Base-by-base conservation (phyloP, 2,888 invertebrate species). In the Nematopogon swammerdamellus region DNA sequence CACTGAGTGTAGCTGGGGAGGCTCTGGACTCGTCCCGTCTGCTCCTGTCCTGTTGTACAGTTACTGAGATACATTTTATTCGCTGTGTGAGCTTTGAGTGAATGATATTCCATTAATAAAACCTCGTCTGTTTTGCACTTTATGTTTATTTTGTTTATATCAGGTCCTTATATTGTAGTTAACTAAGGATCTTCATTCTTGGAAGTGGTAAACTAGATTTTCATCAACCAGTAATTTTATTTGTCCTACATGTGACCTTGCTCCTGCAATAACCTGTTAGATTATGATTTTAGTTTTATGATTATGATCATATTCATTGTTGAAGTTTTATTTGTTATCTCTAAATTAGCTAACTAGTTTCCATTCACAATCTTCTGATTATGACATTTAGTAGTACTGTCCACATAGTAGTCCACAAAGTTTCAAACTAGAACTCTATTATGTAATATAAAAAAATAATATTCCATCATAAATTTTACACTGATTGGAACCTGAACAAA, bases 91-190 rank as follows among this genome's bases (percentile, higher is more conserved):
- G 44, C 19, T 6, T 44, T 44, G 44, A 10, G 8, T 59, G 56
- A 48, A 48, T 18, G 18, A 19, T 18, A 29, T 14, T 46, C 16
- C 20, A 46, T 17, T n/a, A 17, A 47, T 44, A 44, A 44, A 44
- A 25, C 25, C 30, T 30, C 17, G 18, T 19, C 19, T 19, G 19
- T 47, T 14, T 47, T 29, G 18, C 67, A 68, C 70, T 67, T 64
- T 67, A 68, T 68, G 68, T 70, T 72, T 77, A 77, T 76, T 79
- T 79, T 79, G 79, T 79, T 79, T 76, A n/a, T n/a, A 75, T 72
- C 67, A 72, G 68, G 70, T 77, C 76, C 77, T 75, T 76, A 71
- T 67, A 62, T 46, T 11, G 11, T 20, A 46, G 17, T 46, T 46
- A 16, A 17, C 29, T 20, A 11, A 19, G 68, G 65, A 69, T 71